These are phyloP conservation scores for Pyxicephalus adspersus DNA, from an alignment of 2,113 vertebrate genomes.

Conservation along the genomic window DNA sequence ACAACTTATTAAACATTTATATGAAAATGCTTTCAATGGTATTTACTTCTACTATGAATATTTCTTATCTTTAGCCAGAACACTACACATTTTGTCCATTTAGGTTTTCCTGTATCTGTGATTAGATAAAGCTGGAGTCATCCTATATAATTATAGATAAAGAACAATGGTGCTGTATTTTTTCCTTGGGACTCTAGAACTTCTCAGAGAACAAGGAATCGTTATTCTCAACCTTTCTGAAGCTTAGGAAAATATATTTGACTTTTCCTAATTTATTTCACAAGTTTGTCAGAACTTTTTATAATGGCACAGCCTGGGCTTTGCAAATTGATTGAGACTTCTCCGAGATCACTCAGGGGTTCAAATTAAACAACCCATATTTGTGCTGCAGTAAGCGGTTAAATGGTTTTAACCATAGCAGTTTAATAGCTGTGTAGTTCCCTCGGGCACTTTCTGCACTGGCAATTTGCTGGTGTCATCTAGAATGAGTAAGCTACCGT, in stretches of 20 bases:
- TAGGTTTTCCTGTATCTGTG: background rate
- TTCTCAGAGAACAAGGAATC: background rate
- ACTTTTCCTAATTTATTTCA: background rate
- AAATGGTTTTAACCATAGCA: slow-evolving; percentile 17
- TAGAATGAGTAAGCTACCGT: slow-evolving; percentile 17
- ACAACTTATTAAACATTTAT: too few relatives aligned
- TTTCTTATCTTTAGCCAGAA: too few relatives aligned
- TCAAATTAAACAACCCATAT: slow-evolving; percentile 11
- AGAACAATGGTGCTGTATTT: background rate
- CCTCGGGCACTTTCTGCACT: slow-evolving; percentile 9
- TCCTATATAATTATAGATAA: background rate
- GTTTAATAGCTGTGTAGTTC: background rate
- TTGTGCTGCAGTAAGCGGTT: slow-evolving; percentile 13
- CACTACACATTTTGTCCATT: background rate
- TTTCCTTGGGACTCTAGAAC: background rate
- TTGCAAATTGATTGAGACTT: slow-evolving; percentile 6
- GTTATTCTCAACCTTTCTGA: background rate
- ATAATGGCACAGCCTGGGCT: background rate
- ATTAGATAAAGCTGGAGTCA: background rate
- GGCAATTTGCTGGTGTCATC: slow-evolving; percentile 40
- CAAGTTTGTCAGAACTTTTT: background rate
- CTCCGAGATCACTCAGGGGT: background rate
- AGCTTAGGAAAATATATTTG: background rate
- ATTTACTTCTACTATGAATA: too few relatives aligned
- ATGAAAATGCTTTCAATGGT: too few relatives aligned